Base-by-base conservation (phyloP, 2,113 vertebrate genomes). In the Romanogobio albipinnatus region DNA sequence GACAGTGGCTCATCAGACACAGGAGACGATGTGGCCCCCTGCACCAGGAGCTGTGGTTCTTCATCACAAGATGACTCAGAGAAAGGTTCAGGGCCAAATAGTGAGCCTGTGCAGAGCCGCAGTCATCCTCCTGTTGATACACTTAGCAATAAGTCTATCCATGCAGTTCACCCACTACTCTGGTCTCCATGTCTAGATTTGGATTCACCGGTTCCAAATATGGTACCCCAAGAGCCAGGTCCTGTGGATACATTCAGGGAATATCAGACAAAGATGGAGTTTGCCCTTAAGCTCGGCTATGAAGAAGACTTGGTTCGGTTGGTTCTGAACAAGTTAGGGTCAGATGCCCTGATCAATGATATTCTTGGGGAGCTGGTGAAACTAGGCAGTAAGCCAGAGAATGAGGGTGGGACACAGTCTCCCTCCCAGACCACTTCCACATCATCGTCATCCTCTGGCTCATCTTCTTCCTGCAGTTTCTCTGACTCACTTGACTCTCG, bases 291-390 rank as follows among this genome's bases (percentile, higher is more conserved):
- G 89, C 94, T 99, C 89, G 98, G 98, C 90, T 99, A 99, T 92
- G 95, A 96, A 2, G 97, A 99, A 93, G 97, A 98, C 89, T 96
- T 96, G 47, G 95, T 99, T 90, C 96, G 96, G 62, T 95, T 97
- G 90, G 98, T 99, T 58, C 92, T 99, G 62, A 96, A 96, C 92
- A 99, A 99, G 91, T 96, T 99, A 73, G 97, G 98, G 88, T 96
- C 97, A 0, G 95, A 97, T 88, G 97, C 98, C 89, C 96, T 99
- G 92, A 99, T 97, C 93, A 99, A 99, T 79, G 97, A 99, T 93
- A 97, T 99, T 81, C 93, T 99, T 91, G 98, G 98, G 89, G 98
- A 99, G 90, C 96, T 99, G 92, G 97, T 99, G 89, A 99, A 98
- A 91, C 96, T 99, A 89, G 97, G 97, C 83, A 97, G 95, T 92